Evolutionary conservation across 2,797 vertebrate genomes (phyloP).

Genomic region (Petrocephalus schoutedeni): DNA sequence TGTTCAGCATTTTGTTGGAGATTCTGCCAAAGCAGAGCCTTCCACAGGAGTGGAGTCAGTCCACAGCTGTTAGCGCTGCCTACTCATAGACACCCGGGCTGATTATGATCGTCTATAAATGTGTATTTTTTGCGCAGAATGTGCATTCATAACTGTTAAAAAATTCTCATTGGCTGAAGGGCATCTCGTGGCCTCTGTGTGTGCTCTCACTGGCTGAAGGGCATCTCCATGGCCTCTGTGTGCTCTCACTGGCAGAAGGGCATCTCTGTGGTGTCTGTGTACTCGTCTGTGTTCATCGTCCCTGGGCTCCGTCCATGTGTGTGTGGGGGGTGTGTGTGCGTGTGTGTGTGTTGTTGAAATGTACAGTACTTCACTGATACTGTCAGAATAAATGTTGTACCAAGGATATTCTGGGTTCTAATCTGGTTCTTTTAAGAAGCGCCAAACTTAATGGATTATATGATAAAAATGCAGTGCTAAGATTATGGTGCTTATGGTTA

Average conservation of each 20-base stretch:
- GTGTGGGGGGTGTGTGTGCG: not conserved
- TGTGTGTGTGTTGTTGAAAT: not conserved
- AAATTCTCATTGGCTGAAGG: not conserved
- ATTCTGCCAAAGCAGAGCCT: not conserved
- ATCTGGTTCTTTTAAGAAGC: conserved; percentile 10
- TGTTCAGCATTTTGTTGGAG: not conserved
- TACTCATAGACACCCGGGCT: not conserved
- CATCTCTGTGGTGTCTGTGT: conserved; percentile 4
- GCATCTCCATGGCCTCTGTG: not conserved
- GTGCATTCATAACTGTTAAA: not conserved
- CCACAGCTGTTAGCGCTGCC: not conserved
- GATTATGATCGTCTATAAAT: not conserved
- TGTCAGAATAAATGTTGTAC: not conserved
- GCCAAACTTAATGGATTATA: not conserved
- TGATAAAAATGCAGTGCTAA: not conserved
- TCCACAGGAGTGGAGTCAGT: not conserved
- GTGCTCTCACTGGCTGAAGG: not conserved
- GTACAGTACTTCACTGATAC: conserved; percentile 1
- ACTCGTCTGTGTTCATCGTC: not conserved
- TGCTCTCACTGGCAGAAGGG: not conserved
- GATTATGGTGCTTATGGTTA: not conserved
- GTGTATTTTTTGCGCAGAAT: not conserved
- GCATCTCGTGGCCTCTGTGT: not conserved
- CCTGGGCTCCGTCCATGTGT: not conserved
- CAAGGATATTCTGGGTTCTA: conserved; percentile 1